phyloP scores from a whole-genome alignment of 92 coral and sea anemone species.

The Chrysogorgia sp. region DNA sequence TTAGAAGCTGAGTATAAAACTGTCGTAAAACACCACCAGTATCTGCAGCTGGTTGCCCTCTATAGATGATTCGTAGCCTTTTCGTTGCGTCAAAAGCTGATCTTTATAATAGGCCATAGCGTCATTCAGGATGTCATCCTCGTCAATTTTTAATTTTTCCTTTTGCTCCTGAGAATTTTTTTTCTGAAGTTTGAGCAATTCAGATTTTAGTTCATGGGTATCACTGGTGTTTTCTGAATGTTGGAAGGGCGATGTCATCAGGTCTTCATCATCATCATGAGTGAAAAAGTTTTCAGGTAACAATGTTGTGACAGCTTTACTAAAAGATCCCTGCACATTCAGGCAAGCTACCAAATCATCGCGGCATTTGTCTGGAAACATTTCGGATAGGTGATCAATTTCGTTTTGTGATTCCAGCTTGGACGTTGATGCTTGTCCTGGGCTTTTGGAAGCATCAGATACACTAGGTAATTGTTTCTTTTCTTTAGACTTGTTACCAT shows the following conservation, averaged over 20 bases:
- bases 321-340: conserved; percentile 61
- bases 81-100: conserved; percentile 50
- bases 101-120: conserved; percentile 56
- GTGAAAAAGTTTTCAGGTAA: conserved; percentile 15
- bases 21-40: conserved; percentile 74
- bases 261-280: conserved; percentile 23
- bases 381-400: conserved; percentile 64
- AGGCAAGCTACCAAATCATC: conserved; percentile 54
- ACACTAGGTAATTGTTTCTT: no score
- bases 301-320: conserved; percentile 58
- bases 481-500: no score
- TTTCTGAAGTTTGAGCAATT: conserved; percentile 28
- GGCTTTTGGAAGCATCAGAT: no score
- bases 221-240: conserved; percentile 6
- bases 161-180: conserved; percentile 7
- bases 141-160: conserved; percentile 53
- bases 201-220: conserved; percentile 19
- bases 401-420: conserved; percentile 43
- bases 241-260: conserved; percentile 10
- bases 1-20: conserved; percentile 66
- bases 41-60: conserved; percentile 60
- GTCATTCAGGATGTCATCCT: conserved; percentile 56
- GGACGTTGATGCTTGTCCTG: no score
- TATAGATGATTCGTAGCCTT: conserved; percentile 62
- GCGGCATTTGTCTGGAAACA: conserved; percentile 69